These are phyloP conservation scores for Archegozetes longisetosus DNA, from an alignment of 1,140 invertebrate species.

Conservation along the genomic window DNA sequence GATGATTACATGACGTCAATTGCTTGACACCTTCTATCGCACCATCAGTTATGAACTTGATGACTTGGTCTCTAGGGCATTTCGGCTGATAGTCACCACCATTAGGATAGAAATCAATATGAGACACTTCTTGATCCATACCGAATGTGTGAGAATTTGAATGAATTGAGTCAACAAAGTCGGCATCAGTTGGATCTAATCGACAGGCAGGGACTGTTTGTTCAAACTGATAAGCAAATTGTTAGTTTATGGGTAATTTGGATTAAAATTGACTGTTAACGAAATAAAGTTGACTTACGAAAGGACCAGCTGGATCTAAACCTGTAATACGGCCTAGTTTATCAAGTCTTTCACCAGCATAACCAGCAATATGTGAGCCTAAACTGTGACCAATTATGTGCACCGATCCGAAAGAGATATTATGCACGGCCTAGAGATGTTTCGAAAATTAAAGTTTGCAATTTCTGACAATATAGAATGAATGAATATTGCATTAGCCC, in stretches of 20 bases:
- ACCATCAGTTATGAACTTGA: background rate
- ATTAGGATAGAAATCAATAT: conserved; percentile 56
- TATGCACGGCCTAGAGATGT: background rate
- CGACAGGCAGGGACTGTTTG: conserved; percentile 27
- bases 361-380: conserved; percentile 18
- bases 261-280: background rate
- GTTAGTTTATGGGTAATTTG: background rate
- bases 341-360: conserved; percentile 20
- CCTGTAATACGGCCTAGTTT: conserved; percentile 13
- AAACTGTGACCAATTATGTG: conserved; percentile 49
- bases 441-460: background rate
- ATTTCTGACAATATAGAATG: background rate
- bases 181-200: conserved; percentile 63
- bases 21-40: background rate
- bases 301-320: background rate
- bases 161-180: conserved; percentile 87
- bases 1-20: conserved; percentile 48
- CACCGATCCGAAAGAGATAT: background rate
- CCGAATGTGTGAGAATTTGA: conserved; percentile 24
- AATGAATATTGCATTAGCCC: background rate
- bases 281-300: conserved; percentile 18
- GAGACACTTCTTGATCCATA: conserved; percentile 27
- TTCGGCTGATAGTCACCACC: conserved; percentile 52
- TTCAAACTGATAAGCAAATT: background rate
- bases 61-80: conserved; percentile 27